A percentile compares a stretch with the other conserved stretches of the same genome.
phyloP scores from a whole-genome alignment of 2,113 vertebrate genomes.

The Gobio gobio region DNA sequence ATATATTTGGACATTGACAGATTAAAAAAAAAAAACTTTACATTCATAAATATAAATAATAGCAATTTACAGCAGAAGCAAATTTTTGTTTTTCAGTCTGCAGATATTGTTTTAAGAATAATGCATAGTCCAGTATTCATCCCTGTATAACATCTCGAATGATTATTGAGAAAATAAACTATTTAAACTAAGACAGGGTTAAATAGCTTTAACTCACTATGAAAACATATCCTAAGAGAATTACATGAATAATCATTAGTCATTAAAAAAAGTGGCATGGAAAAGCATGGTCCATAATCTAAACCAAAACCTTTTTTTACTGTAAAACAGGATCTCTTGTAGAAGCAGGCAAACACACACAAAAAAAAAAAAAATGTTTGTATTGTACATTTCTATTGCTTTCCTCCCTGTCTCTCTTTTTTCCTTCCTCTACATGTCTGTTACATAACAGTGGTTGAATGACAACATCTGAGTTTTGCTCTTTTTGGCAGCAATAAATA shows the following conservation, averaged over 20 bases:
- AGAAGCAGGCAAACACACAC: not conserved
- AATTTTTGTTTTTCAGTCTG: constrained; percentile 41
- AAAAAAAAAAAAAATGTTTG: not conserved
- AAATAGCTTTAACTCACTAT: not conserved
- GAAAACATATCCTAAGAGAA: not conserved
- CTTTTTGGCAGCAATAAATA: constrained; percentile 30
- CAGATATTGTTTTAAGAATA: not conserved
- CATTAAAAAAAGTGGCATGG: not conserved
- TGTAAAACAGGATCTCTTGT: not conserved
- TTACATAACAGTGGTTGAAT: constrained; percentile 30
- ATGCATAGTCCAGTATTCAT: constrained; percentile 35
- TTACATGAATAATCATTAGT: not conserved
- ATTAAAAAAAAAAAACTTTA: not conserved
- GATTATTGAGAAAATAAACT: not conserved
- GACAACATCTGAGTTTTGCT: constrained; percentile 27
- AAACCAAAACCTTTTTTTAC: not conserved
- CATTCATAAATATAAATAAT: constrained; percentile 64
- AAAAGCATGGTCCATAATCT: not conserved
- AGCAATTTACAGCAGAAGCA: constrained; percentile 59
- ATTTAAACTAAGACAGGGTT: not conserved
- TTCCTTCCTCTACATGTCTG: not conserved
- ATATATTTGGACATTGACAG: not conserved
- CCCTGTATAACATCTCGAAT: constrained; percentile 5
- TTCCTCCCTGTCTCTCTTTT: not conserved
- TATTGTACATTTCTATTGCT: not conserved